phyloP scores from a whole-genome alignment of 2,888 invertebrate species.

The Panzeria rudis region DNA sequence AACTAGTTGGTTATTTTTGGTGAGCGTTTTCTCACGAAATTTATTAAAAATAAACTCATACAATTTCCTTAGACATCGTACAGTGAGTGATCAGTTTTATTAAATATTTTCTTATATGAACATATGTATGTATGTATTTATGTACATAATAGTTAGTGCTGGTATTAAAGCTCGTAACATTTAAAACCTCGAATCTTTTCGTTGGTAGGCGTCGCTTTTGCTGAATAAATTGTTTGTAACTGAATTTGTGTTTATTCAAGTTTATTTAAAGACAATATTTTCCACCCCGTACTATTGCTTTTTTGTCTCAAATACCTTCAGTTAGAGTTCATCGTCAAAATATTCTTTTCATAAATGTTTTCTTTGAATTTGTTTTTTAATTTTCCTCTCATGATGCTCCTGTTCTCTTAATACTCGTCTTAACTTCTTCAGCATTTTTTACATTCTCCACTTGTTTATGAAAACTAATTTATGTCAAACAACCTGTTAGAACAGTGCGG shows the following conservation, averaged over 20 bases:
- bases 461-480: conserved; percentile 71
- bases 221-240: neutral
- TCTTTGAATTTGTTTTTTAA: conserved; percentile 53
- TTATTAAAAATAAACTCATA: no score
- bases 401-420: neutral
- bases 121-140: no score
- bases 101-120: no score
- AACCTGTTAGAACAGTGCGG: conserved; percentile 67
- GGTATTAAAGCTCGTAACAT: no score
- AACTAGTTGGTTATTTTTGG: no score
- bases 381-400: conserved; percentile 20
- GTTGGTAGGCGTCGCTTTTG: no score
- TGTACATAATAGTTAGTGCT: no score
- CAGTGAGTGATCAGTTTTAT: no score
- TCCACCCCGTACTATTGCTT: neutral
- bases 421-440: conserved; percentile 15
- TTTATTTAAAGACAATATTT: conserved; percentile 34
- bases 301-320: conserved; percentile 26
- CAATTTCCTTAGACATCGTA: no score
- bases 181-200: neutral
- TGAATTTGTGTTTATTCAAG: conserved; percentile 13
- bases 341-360: conserved; percentile 29
- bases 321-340: conserved; percentile 33
- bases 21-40: no score
- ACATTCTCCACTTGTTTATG: conserved; percentile 39